Evolutionary conservation across 2,113 vertebrate genomes (phyloP).

Genomic region (Microcebus murinus): DNA sequence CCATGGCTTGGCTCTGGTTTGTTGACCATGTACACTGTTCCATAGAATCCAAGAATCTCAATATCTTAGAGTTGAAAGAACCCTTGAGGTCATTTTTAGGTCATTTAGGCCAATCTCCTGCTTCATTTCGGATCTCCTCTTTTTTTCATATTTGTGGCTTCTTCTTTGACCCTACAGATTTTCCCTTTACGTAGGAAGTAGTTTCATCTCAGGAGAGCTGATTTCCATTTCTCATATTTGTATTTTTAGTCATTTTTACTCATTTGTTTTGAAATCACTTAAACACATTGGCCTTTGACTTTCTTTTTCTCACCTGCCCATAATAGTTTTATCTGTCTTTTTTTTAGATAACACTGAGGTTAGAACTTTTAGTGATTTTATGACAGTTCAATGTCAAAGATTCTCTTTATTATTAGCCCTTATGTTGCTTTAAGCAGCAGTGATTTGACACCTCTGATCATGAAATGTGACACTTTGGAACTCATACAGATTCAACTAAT

Average conservation of each 20-base stretch:
- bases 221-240: slow-evolving; percentile 22
- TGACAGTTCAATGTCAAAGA: background rate
- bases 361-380: slow-evolving; percentile 26
- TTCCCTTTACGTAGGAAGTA: background rate
- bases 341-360: slow-evolving; percentile 5
- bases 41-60: background rate
- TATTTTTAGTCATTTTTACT: slow-evolving; percentile 30
- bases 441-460: slow-evolving; percentile 49
- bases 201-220: background rate
- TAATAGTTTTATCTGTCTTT: background rate
- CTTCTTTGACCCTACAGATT: background rate
- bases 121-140: background rate
- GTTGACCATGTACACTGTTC: background rate
- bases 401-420: background rate
- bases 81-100: background rate
- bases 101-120: background rate
- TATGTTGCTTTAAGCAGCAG: background rate
- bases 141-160: background rate
- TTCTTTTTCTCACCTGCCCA: background rate
- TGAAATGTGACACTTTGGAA: slow-evolving; percentile 28
- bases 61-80: background rate
- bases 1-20: background rate
- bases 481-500: slow-evolving; percentile 4
- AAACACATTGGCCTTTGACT: background rate
- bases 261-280: background rate